Percentiles rank a stretch among this genome's conserved stretches.
Evolutionary conservation across 2,113 vertebrate species (phyloP).

Genomic region (Desmodus rotundus): DNA sequence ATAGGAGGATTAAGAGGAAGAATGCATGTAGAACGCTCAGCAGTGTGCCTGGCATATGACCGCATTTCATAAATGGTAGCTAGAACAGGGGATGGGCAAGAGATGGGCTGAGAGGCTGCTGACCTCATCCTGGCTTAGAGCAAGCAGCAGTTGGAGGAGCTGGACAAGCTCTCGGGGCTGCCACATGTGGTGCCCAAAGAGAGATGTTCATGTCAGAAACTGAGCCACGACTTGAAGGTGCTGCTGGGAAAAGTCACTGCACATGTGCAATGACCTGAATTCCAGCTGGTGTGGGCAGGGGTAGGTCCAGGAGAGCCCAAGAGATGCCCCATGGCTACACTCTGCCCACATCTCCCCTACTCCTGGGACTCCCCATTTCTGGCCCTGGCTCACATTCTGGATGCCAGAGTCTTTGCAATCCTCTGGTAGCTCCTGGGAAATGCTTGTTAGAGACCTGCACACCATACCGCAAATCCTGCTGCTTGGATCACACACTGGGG

Average conservation of each 20-base stretch:
- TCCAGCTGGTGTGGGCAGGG: background rate
- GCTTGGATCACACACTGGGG: background rate
- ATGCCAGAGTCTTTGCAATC: background rate
- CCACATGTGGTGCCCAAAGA: fast-evolving
- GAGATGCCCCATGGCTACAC: background rate
- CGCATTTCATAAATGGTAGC: background rate
- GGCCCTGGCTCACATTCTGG: background rate
- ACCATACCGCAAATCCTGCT: background rate
- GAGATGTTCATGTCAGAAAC: background rate
- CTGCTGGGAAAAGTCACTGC: background rate
- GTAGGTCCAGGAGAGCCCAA: background rate
- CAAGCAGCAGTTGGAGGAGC: background rate
- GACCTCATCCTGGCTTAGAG: background rate
- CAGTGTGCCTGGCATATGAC: fast-evolving
- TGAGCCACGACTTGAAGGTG: background rate
- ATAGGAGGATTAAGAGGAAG: background rate
- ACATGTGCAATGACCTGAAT: background rate
- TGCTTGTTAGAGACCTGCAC: background rate
- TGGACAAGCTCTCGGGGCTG: background rate
- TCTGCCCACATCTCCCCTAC: background rate
- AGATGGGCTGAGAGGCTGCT: background rate
- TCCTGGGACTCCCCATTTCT: background rate
- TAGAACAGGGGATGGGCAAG: background rate
- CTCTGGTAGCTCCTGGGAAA: background rate
- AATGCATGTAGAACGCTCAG: background rate